phyloP scores from a whole-genome alignment of 2,888 invertebrate genomes.

The Sthenelais limicola region DNA sequence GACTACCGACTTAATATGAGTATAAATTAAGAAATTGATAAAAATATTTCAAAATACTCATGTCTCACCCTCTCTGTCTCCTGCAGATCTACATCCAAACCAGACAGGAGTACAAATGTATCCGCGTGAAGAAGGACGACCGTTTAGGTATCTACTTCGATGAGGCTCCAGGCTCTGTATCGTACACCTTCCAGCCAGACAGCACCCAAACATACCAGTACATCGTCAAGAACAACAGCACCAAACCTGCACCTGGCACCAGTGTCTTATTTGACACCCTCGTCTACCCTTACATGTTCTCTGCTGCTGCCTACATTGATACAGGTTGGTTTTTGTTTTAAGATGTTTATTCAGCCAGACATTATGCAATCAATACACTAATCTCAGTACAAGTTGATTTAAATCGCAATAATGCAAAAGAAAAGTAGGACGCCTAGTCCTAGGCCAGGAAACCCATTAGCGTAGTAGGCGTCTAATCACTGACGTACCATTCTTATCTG shows the following conservation, averaged over 20 bases:
- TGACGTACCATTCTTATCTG: no score
- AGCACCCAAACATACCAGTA: not conserved
- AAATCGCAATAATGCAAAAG: no score
- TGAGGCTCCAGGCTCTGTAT: conserved; percentile 18
- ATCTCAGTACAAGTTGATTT: no score
- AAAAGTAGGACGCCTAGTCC: no score
- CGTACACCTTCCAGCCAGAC: conserved; percentile 28
- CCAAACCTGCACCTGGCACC: not conserved
- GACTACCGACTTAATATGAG: no score
- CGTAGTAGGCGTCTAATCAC: no score
- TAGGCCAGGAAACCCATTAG: no score
- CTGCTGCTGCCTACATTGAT: conserved; percentile 42
- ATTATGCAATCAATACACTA: no score
- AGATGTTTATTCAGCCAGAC: no score
- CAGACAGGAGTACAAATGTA: conserved; percentile 13
- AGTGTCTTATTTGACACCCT: conserved; percentile 34
- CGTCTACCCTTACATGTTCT: conserved; percentile 39
- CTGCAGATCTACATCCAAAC: conserved; percentile 43
- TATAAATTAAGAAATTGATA: not conserved
- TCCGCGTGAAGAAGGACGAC: conserved; percentile 19
- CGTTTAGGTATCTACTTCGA: conserved; percentile 35
- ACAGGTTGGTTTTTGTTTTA: conserved; percentile 35
- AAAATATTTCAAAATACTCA: not conserved
- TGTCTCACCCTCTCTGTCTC: not conserved
- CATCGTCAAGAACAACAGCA: not conserved